These are phyloP conservation scores for Drosophila conformis DNA, from an alignment of 2,888 invertebrate genomes.

Conservation along the genomic window DNA sequence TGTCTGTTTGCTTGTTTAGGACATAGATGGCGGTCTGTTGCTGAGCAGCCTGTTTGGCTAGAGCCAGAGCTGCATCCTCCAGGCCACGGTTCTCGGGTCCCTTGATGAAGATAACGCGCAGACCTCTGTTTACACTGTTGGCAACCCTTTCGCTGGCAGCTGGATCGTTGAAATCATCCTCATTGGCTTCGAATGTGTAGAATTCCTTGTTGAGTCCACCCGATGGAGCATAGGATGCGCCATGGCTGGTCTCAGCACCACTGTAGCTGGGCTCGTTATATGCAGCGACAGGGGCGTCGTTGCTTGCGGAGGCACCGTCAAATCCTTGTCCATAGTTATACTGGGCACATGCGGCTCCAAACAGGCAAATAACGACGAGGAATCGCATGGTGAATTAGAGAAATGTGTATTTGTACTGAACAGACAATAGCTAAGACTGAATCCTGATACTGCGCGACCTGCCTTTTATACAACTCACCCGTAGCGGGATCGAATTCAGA, in stretches of 20 bases:
- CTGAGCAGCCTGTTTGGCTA: conserved; percentile 76
- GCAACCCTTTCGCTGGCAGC: conserved; percentile 60
- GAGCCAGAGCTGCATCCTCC: conserved; percentile 77
- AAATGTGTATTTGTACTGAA: conserved; percentile 46
- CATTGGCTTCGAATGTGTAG: conserved; percentile 75
- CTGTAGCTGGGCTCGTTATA: conserved; percentile 24
- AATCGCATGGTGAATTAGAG: conserved; percentile 59
- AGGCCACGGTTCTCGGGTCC: conserved; percentile 80
- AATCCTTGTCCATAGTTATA: conserved; percentile 74
- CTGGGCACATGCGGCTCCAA: conserved; percentile 75
- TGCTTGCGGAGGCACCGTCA: conserved; percentile 45
- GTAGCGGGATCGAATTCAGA: conserved; percentile 47
- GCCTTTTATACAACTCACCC: conserved; percentile 65
- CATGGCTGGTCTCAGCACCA: conserved; percentile 44
- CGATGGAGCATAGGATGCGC: conserved; percentile 49
- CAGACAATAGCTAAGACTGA: conserved; percentile 68
- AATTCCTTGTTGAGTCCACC: conserved; percentile 75
- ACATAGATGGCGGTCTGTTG: conserved; percentile 81
- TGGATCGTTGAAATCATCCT: conserved; percentile 71
- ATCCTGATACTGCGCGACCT: conserved; percentile 58
- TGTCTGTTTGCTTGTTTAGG: conserved; percentile 77
- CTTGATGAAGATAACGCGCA: conserved; percentile 84
- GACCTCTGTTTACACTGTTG: conserved; percentile 65
- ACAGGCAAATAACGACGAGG: conserved; percentile 68
- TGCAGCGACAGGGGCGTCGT: conserved; percentile 42